Conservation (phyloP, 2,113 vertebrate genomes). For the Ia io region DNA sequence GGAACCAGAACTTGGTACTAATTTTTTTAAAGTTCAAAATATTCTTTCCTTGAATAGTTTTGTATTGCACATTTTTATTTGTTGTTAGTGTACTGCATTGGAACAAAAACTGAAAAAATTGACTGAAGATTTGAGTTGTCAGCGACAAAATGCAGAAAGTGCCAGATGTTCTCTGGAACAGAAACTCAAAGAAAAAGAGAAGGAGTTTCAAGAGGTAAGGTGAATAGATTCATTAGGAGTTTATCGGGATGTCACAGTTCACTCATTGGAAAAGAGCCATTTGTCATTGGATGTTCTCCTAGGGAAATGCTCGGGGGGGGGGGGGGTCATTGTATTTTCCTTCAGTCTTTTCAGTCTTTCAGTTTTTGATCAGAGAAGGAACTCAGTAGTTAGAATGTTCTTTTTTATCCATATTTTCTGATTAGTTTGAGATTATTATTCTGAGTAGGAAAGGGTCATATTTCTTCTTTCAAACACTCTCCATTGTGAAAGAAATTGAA, state of each 20-base stretch:
- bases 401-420: not conserved
- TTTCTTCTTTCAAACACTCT: not conserved
- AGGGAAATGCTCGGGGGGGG: not conserved
- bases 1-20: not conserved
- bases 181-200: constrained; percentile 91
- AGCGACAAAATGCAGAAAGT: constrained; percentile 93
- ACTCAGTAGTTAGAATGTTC: not conserved
- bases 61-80: constrained; percentile 23
- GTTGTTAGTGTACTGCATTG: constrained; percentile 81
- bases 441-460: not conserved
- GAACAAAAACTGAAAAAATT: constrained; percentile 92
- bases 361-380: not conserved
- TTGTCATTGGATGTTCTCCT: not conserved
- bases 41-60: not conserved
- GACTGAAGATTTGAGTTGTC: constrained; percentile 91
- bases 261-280: not conserved
- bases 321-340: not conserved
- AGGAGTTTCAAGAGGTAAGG: constrained; percentile 90
- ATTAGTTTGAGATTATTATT: not conserved
- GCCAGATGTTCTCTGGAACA: constrained; percentile 87
- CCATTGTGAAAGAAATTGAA: not conserved
- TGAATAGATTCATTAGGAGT: not conserved
- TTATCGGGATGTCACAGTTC: not conserved
- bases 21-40: not conserved
- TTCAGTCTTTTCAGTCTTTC: not conserved